Conservation (phyloP, 35 echinoderm and acorn worm species). For the Apostichopus parvimensis region DNA sequence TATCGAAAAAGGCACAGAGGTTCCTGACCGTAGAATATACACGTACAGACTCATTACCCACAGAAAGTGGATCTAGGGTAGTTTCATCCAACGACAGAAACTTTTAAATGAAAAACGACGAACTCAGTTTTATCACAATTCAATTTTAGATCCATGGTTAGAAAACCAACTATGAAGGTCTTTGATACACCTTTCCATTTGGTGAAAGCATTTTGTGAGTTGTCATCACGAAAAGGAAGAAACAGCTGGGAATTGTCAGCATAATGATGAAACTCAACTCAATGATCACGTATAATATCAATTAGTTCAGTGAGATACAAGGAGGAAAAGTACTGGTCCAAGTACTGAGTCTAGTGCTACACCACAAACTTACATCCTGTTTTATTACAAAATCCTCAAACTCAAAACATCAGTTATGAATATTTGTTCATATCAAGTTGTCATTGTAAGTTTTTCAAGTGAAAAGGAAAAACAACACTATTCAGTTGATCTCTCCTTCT, state of each 20-base stretch:
- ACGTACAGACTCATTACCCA: background rate
- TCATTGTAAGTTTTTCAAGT: too few species aligned
- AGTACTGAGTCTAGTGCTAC: constrained; percentile 1
- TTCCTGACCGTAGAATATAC: background rate
- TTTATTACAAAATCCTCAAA: too few species aligned
- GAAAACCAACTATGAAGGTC: background rate
- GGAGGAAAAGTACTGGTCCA: background rate
- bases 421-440: too few species aligned
- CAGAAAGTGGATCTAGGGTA: background rate
- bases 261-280: constrained; percentile 1
- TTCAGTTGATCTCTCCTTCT: too few species aligned
- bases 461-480: too few species aligned
- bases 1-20: background rate
- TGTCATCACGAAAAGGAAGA: background rate
- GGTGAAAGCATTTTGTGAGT: background rate
- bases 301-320: background rate
- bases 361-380: background rate
- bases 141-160: background rate
- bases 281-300: background rate
- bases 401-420: too few species aligned
- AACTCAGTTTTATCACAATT: constrained; percentile 8
- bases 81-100: background rate
- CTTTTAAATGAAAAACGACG: background rate
- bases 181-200: constrained; percentile 6
- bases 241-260: background rate